Evolutionary conservation across 2,113 vertebrate species (phyloP), one percentile per base, ranked within the genome.

Genomic region (Apteryx owenii): DNA sequence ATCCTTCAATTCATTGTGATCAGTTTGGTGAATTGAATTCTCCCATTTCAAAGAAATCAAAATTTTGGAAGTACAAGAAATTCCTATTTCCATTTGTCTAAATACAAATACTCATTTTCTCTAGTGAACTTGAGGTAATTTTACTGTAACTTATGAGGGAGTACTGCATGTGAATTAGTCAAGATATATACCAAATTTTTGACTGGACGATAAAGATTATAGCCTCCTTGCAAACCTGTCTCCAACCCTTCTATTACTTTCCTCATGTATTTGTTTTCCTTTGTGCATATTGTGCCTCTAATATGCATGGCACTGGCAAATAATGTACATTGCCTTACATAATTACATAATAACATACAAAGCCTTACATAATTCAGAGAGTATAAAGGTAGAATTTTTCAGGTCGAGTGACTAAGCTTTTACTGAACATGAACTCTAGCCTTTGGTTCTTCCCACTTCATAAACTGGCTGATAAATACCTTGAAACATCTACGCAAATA

Each of bases 401-500:
- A 80, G 50, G 44, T 87, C 51, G 81, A 72, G n/a, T 66, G 79
- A 38, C 25, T 79, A 79, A 92, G 36, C 36, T 89, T 89, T 54
- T 80, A 54, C 50, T n/a, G 33, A 62, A 89, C 4, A 72, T 38
- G 16, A 92, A 87, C 38, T 13, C 20, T 51, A 54, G 54, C 42
- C 50, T 69, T 95, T 60, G 23, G 20, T 80, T 87, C 50, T 82
- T 85, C 33, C 53, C 50, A 66, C 68, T 93, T 89, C 75, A 89
- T 82, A 70, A 91, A 76, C 65, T 29, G 46, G 6, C 6, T 85
- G 90, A 17, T 58, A 91, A 93, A 31, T 42, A 87, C 50, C 84
- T 80, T 60, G 75, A 92, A 92, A 89, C 73, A 88, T 88, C 54
- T 71, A 82, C 85, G 71, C 58, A 87, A 92, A 95, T 48, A 66